Evolutionary conservation across 2,888 invertebrate species (phyloP).

Genomic region (Labia minor): DNA sequence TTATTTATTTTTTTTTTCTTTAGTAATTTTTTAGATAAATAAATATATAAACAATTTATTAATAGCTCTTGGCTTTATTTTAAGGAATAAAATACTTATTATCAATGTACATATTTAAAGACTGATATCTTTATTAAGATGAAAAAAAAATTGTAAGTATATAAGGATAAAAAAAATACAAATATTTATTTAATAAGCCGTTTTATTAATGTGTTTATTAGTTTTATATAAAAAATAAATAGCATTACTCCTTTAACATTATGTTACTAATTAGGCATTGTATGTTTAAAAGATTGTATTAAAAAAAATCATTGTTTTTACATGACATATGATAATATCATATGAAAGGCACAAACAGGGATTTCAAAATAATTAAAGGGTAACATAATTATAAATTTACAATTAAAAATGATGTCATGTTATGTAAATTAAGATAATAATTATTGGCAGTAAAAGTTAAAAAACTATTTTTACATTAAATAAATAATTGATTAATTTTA

Average conservation of each 20-base stretch:
- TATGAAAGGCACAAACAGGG: constrained; percentile 13
- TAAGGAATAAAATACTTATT: no score
- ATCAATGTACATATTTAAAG: no score
- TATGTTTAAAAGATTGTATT: background rate
- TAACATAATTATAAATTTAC: background rate
- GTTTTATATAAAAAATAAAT: background rate
- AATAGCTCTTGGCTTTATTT: no score
- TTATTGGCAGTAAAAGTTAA: background rate
- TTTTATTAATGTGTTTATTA: background rate
- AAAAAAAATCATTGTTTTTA: background rate
- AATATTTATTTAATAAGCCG: no score
- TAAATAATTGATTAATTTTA: background rate
- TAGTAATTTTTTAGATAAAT: no score
- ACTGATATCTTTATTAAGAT: no score
- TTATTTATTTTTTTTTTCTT: no score
- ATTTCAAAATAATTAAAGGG: background rate
- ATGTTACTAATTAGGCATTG: background rate
- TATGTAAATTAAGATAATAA: background rate
- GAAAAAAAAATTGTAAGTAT: no score
- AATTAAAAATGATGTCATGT: background rate
- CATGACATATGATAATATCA: constrained; percentile 1
- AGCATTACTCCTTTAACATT: background rate
- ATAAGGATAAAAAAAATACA: no score
- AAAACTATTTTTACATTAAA: background rate
- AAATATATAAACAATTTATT: no score